Evolutionary conservation across 1,140 invertebrate genomes (phyloP).

Genomic region (Cotesia glomerata): DNA sequence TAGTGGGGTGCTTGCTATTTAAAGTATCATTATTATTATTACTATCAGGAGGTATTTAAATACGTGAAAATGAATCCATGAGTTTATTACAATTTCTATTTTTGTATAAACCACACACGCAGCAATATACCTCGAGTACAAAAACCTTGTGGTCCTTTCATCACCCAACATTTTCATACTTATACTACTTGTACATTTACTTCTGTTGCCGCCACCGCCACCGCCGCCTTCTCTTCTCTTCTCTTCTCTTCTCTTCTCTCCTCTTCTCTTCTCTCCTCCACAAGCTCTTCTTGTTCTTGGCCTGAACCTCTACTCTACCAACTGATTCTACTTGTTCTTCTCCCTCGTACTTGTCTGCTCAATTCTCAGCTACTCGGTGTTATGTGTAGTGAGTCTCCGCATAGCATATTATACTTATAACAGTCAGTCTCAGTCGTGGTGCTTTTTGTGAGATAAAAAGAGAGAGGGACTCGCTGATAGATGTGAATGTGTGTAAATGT

Average conservation of each 20-base stretch:
- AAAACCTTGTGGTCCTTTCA: constrained; percentile 5
- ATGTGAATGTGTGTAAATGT: neutral
- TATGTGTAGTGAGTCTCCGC: too few species aligned
- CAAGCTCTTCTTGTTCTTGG: neutral
- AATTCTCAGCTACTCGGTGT: neutral
- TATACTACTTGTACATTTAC: too few species aligned
- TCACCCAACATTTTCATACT: constrained; percentile 20
- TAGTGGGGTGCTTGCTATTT: too few species aligned
- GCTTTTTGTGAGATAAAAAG: neutral
- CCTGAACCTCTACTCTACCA: neutral
- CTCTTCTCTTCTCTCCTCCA: constrained; percentile 10
- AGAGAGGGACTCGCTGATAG: neutral
- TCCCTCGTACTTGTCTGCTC: neutral
- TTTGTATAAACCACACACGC: constrained; percentile 4
- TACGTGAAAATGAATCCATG: too few species aligned
- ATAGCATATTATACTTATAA: too few species aligned
- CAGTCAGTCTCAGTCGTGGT: too few species aligned
- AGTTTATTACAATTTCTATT: neutral
- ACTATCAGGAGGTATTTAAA: too few species aligned
- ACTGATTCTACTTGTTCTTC: too few species aligned
- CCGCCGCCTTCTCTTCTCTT: constrained; percentile 14
- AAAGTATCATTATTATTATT: too few species aligned
- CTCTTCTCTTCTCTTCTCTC: constrained; percentile 10
- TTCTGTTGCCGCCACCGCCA: constrained; percentile 9
- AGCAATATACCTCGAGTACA: neutral